Conservation (phyloP, 2,113 vertebrate species). For the Oplegnathus fasciatus region DNA sequence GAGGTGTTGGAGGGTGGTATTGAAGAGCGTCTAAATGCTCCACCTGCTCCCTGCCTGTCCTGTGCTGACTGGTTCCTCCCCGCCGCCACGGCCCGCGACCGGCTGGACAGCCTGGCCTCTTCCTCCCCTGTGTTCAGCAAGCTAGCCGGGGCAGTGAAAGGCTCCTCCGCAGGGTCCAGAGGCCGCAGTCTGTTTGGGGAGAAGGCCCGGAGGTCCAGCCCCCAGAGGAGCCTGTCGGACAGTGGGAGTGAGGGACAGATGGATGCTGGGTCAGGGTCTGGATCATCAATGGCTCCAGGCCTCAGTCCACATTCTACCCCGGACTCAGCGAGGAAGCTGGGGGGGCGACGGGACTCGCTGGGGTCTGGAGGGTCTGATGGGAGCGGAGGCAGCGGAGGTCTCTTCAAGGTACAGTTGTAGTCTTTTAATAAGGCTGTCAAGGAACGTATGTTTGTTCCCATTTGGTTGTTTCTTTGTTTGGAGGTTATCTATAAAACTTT, state of each 20-base stretch:
- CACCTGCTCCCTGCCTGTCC: constrained; percentile 87
- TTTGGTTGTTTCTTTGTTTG: background rate
- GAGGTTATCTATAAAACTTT: background rate
- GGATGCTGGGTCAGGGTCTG: constrained; percentile 60
- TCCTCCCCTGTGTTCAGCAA: constrained; percentile 87
- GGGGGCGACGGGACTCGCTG: constrained; percentile 75
- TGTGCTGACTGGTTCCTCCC: constrained; percentile 94
- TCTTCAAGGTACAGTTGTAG: constrained; percentile 80
- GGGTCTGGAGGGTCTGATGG: constrained; percentile 81
- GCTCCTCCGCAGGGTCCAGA: constrained; percentile 64
- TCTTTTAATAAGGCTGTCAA: background rate
- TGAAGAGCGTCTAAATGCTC: constrained; percentile 86
- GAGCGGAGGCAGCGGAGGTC: constrained; percentile 77
- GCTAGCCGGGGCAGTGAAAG: constrained; percentile 83
- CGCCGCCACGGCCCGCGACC: constrained; percentile 77
- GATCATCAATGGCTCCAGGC: constrained; percentile 47
- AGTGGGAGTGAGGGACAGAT: constrained; percentile 79
- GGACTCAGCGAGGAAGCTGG: constrained; percentile 78
- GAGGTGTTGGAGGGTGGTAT: constrained; percentile 87
- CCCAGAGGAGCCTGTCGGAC: constrained; percentile 82
- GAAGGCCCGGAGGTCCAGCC: constrained; percentile 82
- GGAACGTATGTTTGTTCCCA: background rate
- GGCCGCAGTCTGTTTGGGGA: constrained; percentile 87
- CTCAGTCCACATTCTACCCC: constrained; percentile 73
- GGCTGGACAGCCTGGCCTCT: constrained; percentile 79